Evolutionary conservation across 1,140 invertebrate genomes (phyloP), one percentile per base, ranked within the genome.

Genomic region (Papilio helenus): DNA sequence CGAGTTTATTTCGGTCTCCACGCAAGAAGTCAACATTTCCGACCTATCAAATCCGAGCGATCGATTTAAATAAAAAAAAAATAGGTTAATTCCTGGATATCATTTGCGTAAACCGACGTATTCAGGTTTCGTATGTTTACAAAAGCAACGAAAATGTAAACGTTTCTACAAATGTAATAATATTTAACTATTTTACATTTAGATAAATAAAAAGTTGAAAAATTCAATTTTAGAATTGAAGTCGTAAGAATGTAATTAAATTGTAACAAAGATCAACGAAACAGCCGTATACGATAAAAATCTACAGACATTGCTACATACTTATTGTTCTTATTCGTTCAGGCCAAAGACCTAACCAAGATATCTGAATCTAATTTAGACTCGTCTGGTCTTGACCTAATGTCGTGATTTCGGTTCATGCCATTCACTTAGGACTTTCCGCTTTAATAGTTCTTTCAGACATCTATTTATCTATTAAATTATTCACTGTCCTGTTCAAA

Each of bases 21-120:
- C 26, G 14, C 39, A 44, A 49, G 26, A 49, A 80, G 42, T 46
- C 80, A 79, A 82, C 84, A 90, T 87, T 92, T 92, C 90, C 87
- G 86, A 89, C 86, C 79, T 80, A 87, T 86, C 81, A 76, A 79
- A 76, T 55, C 3, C 79, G 79, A 81, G 80, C 39, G 72, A 86
- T 89, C 86, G 89, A 89, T 89, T 89, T 89, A 84, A 83, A 86
- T 86, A 88, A 90, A 90, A 86, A 88, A 90, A 90, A 92, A 87
- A 80, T 85, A 89, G 92, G 92, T 90, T 91, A 93, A 92, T 90
- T 90, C 87, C 87, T 89, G 85, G 83, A 91, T 89, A 92, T 91
- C 89, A 89, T 83, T 93, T 92, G 84, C 89, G 86, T 82, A 90
- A 93, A 83, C 80, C 68, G 81, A 83, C 78, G 76, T 80, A 82